Evolutionary conservation across 2,797 vertebrate species (phyloP), one percentile per base, ranked within the genome.

Genomic region (Syngnathus acus): DNA sequence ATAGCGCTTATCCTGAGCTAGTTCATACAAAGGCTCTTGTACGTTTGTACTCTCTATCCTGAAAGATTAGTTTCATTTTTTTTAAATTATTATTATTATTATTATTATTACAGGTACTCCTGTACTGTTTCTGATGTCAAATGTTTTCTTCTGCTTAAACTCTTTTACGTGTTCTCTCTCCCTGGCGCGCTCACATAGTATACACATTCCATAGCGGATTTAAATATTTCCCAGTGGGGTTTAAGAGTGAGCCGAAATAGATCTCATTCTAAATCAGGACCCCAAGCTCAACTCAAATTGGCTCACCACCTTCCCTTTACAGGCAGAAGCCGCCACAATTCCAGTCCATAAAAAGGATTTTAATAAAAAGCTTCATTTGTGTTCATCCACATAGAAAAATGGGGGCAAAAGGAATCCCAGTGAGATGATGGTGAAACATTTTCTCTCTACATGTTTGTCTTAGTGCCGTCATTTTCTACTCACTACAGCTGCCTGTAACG

Each of bases 181-280:
- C 3, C 14, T 13, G 21, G 26, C 53, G 2, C 32, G 16, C 26
- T 59, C 38, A 63, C 19, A 68, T n/a, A n/a, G n/a, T 54, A 60
- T 74, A 71, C 68, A 81, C 69, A 82, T 78, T 82, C 79, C 77
- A 71, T 45, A 66, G 78, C 82, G 84, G 82, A 89, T 88, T 86
- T 84, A 83, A 86, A 86, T 87, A 82, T 87, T 87, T 88, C 87
- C 87, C 87, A 43, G 71, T 37, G 72, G 85, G 77, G 70, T 79
- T 88, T 72, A 75, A 80, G 85, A 84, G 70, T 68, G 78, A 85
- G 86, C 86, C 81, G 82, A 90, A 91, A 87, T 90, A 91, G 90
- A 86, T 86, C 76, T 78, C 72, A 76, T 85, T 86, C 86, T 90
- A 89, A 91, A 90, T 90, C 85, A 87, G 89, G 86, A 89, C 80